A percentile compares a stretch with the other conserved stretches of the same genome.
Conservation (phyloP, 2,797 vertebrate genomes). For the Galago senegalensis region DNA sequence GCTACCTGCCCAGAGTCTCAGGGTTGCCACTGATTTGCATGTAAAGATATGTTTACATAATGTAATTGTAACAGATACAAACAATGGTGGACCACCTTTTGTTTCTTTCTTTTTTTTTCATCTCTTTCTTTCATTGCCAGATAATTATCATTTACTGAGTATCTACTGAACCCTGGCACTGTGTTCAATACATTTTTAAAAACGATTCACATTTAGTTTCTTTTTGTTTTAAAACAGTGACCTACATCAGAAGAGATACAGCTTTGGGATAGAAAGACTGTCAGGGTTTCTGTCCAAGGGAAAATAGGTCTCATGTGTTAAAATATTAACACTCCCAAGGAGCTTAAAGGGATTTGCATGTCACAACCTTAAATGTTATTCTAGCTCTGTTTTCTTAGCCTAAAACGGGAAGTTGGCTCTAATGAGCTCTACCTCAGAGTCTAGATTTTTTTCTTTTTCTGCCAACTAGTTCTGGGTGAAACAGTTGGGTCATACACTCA, state of each 20-base stretch:
- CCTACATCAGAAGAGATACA: background rate
- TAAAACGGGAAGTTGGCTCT: background rate
- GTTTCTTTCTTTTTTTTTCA: too few species aligned
- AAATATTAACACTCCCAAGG: background rate
- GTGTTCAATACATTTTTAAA: conserved; percentile 33
- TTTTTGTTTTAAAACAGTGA: conserved; percentile 53
- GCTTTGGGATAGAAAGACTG: background rate
- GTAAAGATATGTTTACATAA: conserved; percentile 60
- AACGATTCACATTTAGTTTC: conserved; percentile 37
- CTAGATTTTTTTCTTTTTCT: background rate
- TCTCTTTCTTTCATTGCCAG: conserved; percentile 53
- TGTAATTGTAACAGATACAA: conserved; percentile 58
- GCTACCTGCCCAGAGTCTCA: conserved; percentile 35
- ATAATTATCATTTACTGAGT: conserved; percentile 46
- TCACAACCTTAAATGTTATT: background rate
- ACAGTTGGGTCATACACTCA: background rate
- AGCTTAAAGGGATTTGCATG: background rate
- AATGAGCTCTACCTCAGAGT: background rate
- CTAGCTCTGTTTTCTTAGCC: background rate
- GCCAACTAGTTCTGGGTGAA: background rate
- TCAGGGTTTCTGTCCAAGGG: background rate
- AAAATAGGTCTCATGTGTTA: background rate
- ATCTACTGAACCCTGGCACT: background rate
- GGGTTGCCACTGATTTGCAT: conserved; percentile 40
- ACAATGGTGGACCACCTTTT: background rate